Percentiles rank a stretch among this genome's conserved stretches.
Evolutionary conservation across 2,797 vertebrate genomes (phyloP).

Genomic region (Lateolabrax maculatus): DNA sequence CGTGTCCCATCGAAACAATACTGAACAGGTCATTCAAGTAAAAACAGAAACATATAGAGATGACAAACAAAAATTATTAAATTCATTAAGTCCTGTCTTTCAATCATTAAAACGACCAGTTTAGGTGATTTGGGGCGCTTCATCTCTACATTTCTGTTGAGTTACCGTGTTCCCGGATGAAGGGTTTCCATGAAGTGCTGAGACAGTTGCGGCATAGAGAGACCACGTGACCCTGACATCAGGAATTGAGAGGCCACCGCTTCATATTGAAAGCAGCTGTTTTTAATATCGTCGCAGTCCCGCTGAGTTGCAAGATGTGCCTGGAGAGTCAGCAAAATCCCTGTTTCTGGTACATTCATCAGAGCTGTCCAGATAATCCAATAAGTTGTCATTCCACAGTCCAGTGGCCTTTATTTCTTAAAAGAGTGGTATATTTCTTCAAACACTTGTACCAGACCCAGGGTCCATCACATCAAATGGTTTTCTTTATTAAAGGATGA

Average conservation of each 20-base stretch:
- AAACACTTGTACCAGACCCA: constrained; percentile 7
- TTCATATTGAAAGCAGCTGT: constrained; percentile 58
- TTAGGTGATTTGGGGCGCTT: constrained; percentile 18
- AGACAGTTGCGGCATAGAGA: constrained; percentile 15
- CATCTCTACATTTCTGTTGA: constrained; percentile 7
- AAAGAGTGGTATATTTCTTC: constrained; percentile 34
- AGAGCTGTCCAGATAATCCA: constrained; percentile 53
- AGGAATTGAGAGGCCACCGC: constrained; percentile 31
- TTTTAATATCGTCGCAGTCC: constrained; percentile 59
- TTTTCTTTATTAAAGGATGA: constrained; percentile 19
- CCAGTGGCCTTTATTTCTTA: constrained; percentile 35
- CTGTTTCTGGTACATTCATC: constrained; percentile 71
- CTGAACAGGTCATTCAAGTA: constrained; percentile 76
- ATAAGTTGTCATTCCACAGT: constrained; percentile 45
- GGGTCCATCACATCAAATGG: constrained; percentile 15
- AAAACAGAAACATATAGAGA: constrained; percentile 44
- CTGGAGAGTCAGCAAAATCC: constrained; percentile 58
- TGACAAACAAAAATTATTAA: constrained; percentile 18
- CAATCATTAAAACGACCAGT: constrained; percentile 34
- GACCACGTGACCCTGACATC: constrained; percentile 45
- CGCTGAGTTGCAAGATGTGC: constrained; percentile 54
- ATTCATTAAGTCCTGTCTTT: constrained; percentile 16
- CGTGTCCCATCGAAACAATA: constrained; percentile 57
- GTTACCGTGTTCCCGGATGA: neutral
- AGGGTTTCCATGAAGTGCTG: constrained; percentile 23